Evolutionary conservation across 2,797 vertebrate species (phyloP), one percentile per base, ranked within the genome.

Genomic region (Glossophaga mutica): DNA sequence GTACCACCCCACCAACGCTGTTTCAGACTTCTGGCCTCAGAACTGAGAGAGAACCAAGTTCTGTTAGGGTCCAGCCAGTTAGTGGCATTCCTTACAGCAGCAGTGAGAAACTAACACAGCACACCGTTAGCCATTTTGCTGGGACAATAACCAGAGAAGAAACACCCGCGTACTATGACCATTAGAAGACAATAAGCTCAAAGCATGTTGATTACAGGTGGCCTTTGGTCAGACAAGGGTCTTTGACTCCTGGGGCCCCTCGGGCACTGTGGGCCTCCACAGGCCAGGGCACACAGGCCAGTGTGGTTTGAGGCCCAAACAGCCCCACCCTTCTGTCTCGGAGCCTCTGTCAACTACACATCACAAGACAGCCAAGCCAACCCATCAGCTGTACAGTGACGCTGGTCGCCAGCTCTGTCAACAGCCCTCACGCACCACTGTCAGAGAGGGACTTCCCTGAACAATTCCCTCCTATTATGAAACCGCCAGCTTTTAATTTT

Each of bases 1-100:
- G n/a, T 0, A 2, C 0, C 2, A 42, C 19, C 52, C 6, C 22
- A 21, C 79, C 9, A 0, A 19, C 0, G 7, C 1, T 15, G 5
- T 32, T 39, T 24, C 55, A 4, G 34, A 26, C n/a, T 52, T 9
- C 9, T 2, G 68, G 55, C 26, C 44, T 39, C n/a, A 5, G 24
- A 37, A 26, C 68, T 5, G 26, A 3, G 14, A 65, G 14, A 48
- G 24, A n/a, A 22, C 1, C 2, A 14, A n/a, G 79, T 11, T 26
- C 68, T 0, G 1, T 26, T 16, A 18, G 2, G 39, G 15, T 19
- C 34, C 4, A 19, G 44, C 59, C 52, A 10, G 14, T 14, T 2
- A 11, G 22, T 12, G n/a, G 29, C 3, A 16, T 10, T 67, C 16
- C 24, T 59, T 29, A 50, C 57, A 22, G 44, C 15, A 0, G 34